Evolutionary conservation across 2,888 invertebrate genomes (phyloP).

Genomic region (Danaus chrysippus): DNA sequence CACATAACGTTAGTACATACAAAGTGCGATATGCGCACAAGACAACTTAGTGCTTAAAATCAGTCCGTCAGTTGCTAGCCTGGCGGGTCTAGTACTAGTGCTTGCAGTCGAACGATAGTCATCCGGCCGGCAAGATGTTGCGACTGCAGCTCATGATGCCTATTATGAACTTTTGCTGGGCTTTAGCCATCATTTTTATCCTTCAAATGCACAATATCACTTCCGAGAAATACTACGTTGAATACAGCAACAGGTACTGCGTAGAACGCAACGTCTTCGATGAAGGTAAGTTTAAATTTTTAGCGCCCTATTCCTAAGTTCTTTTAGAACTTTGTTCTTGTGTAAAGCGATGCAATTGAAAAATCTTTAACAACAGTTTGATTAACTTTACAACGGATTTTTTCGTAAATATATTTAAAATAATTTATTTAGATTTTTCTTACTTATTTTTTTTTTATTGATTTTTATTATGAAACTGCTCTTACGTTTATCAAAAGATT

Average conservation of each 20-base stretch:
- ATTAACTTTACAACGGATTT: too few relatives aligned
- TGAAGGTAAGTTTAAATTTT: conserved; percentile 1
- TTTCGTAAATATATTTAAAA: too few relatives aligned
- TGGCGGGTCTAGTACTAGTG: not conserved
- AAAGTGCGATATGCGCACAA: not conserved
- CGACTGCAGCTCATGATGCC: conserved; percentile 15
- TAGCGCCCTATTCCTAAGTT: not conserved
- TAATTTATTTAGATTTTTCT: too few relatives aligned
- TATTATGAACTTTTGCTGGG: conserved; percentile 18
- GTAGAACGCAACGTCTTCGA: not conserved
- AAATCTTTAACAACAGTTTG: not conserved
- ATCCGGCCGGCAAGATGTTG: conserved; percentile 16
- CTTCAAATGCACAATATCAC: conserved; percentile 11
- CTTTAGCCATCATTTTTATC: conserved; percentile 12
- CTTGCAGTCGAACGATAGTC: conserved; percentile 11
- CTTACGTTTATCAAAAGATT: too few relatives aligned
- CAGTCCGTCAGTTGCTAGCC: not conserved
- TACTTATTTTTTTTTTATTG: too few relatives aligned
- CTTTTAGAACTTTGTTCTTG: not conserved
- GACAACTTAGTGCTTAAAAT: not conserved
- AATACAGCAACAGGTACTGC: conserved; percentile 8
- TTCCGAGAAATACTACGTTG: conserved; percentile 15
- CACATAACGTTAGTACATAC: too few relatives aligned
- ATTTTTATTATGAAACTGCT: too few relatives aligned
- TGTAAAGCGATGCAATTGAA: conserved; percentile 1